Percentiles rank a stretch among this genome's conserved stretches.
These are phyloP conservation scores for Apocheima hispidaria DNA, from an alignment of 2,888 invertebrate species.

Conservation along the genomic window DNA sequence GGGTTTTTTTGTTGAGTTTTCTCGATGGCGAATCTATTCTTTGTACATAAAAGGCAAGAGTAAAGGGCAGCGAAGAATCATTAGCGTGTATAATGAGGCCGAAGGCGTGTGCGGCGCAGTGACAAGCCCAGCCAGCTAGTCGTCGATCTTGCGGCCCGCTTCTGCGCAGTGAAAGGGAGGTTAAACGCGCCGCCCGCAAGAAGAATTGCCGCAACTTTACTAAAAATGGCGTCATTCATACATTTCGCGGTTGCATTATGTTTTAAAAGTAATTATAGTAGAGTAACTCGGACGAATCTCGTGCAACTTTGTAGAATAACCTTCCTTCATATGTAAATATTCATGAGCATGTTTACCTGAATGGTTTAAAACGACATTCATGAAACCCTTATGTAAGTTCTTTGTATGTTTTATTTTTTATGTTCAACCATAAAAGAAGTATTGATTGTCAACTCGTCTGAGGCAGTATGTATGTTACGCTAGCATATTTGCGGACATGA, in stretches of 20 bases:
- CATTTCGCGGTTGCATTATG: conserved; percentile 76
- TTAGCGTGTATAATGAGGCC: conserved; percentile 21
- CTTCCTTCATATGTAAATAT: conserved; percentile 37
- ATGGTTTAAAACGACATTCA: conserved; percentile 15
- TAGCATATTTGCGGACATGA: conserved; percentile 3
- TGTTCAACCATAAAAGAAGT: conserved; percentile 16
- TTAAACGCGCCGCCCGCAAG: conserved; percentile 73
- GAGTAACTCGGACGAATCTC: conserved; percentile 53
- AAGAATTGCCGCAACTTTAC: conserved; percentile 80
- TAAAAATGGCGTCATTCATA: conserved; percentile 84
- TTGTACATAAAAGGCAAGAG: not conserved
- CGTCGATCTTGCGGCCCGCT: conserved; percentile 49
- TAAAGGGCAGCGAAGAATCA: conserved; percentile 12
- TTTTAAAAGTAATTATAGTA: conserved; percentile 66
- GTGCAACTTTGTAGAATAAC: conserved; percentile 52
- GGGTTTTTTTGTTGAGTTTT: conserved; percentile 22
- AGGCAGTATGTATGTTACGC: conserved; percentile 3
- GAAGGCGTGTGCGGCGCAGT: conserved; percentile 27
- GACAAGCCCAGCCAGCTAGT: conserved; percentile 68
- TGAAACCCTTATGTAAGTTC: conserved; percentile 13
- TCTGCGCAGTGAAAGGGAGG: conserved; percentile 78
- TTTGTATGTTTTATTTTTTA: conserved; percentile 24
- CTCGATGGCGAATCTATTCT: not conserved
- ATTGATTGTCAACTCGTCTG: not conserved
- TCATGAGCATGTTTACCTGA: conserved; percentile 32